Percentiles rank a stretch among this genome's conserved stretches.
phyloP scores from a whole-genome alignment of 2,113 vertebrate species.

The Xiphophorus maculatus region DNA sequence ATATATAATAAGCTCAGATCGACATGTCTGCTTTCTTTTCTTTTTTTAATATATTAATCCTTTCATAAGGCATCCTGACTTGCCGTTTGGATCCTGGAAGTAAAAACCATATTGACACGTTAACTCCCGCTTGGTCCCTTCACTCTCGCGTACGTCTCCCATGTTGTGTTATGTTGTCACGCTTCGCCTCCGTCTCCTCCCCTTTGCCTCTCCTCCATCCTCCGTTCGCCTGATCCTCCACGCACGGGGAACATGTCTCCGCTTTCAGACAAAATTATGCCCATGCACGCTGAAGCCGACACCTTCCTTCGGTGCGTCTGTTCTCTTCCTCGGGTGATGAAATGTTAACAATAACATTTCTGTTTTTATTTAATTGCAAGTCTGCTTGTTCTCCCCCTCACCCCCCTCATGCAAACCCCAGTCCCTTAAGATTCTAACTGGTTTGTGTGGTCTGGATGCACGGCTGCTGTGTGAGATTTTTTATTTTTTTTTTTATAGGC shows the following conservation, averaged over 20 bases:
- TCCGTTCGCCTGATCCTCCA: constrained; percentile 26
- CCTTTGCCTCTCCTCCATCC: constrained; percentile 2
- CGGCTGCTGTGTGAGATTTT: neutral
- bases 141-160: constrained; percentile 18
- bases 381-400: constrained; percentile 37
- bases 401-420: neutral
- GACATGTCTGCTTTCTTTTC: constrained; percentile 17
- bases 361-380: constrained; percentile 71
- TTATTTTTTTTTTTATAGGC: too few species aligned
- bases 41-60: constrained; percentile 8
- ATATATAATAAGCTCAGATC: constrained; percentile 8
- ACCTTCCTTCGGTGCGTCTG: constrained; percentile 17
- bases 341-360: constrained; percentile 73
- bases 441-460: constrained; percentile 1
- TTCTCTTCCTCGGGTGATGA: constrained; percentile 50
- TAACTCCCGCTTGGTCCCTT: constrained; percentile 33
- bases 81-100: constrained; percentile 19
- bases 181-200: constrained; percentile 28
- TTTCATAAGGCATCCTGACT: constrained; percentile 28
- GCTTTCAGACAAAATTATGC: constrained; percentile 26
- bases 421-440: neutral
- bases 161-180: constrained; percentile 50
- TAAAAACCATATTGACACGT: constrained; percentile 49
- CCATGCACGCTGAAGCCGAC: constrained; percentile 21
- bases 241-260: constrained; percentile 17